Base-by-base conservation (phyloP, 2,113 vertebrate species). In the Clarias macrocephalus region DNA sequence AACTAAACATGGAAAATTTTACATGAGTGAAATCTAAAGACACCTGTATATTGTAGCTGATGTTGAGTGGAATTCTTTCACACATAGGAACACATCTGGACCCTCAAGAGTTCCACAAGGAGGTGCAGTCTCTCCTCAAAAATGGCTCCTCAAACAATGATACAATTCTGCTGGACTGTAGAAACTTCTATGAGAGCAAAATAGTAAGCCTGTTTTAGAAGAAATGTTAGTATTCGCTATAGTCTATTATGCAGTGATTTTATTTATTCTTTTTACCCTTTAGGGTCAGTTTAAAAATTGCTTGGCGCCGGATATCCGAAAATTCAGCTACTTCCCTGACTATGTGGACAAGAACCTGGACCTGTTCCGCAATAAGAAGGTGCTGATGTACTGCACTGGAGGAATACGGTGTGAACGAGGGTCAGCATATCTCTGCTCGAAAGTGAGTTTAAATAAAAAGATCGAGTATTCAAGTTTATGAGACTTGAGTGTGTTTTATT, bases 181-280 rank as follows among this genome's bases (percentile, higher is more conserved):
- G 98, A 87, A 99, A 99, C 92, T 99, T 97, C 93, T 99, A 99
- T 80, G 98, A 99, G 95, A 99, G 97, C 93, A 99, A 96, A 97
- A 99, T 99, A 90, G 98, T 99, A 95, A 94, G 97, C 95, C 13
- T 81, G 4, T 11, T 56, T 23, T 79, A 56, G 10, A 56, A 77
- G 48, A 77, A 56, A 79, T 18, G 13, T 8, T 56, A 52, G 56
- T 57, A 19, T 25, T 8, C 56, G 25, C 25, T 15, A 15, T n/a
- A 16, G 48, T 56, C 57, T 16, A 62, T 68, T 0, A 13, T 66
- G 19, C 77, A 66, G 9, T 23, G 12, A 28, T 18, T 59, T 37
- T 37, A 37, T 63, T 28, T n/a, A n/a, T 18, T 37, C 60, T 54
- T 84, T 73, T 28, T 48, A 8, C 7, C 6, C 7, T 48, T 15